Percentiles rank a stretch among this genome's conserved stretches.
Conservation (phyloP, 2,888 invertebrate species). For the Sarcophaga variegata region DNA sequence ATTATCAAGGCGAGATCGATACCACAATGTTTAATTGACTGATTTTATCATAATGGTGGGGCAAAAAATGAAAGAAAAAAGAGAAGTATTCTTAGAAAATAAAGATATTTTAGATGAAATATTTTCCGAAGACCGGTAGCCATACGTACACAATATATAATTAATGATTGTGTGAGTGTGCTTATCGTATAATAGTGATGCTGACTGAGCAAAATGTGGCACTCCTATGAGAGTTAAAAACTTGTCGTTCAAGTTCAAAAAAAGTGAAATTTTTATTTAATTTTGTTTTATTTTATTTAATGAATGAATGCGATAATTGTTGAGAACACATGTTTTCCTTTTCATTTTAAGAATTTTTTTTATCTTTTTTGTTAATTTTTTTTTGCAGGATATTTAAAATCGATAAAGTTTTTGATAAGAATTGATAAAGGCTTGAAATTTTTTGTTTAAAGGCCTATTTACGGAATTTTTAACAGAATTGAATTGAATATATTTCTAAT, state of each 20-base stretch:
- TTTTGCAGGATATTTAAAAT: neutral
- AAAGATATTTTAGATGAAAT: constrained; percentile 31
- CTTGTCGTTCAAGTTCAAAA: constrained; percentile 41
- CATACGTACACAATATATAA: neutral
- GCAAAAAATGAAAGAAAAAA: constrained; percentile 12
- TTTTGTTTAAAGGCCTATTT: no score
- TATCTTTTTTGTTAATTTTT: neutral
- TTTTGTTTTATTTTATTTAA: constrained; percentile 9
- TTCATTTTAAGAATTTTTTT: neutral
- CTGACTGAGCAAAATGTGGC: neutral
- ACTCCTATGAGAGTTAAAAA: neutral
- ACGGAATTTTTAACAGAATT: no score
- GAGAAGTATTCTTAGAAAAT: constrained; percentile 32
- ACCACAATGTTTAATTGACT: constrained; percentile 36
- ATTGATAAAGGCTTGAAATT: neutral
- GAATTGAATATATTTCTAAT: no score
- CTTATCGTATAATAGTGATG: constrained; percentile 7
- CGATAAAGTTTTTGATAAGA: neutral
- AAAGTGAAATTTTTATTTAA: constrained; percentile 42
- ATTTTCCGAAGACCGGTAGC: constrained; percentile 49
- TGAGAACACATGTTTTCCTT: constrained; percentile 17
- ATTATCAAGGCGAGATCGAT: constrained; percentile 10
- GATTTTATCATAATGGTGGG: constrained; percentile 53
- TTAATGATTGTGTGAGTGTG: neutral
- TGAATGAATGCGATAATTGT: constrained; percentile 44